Percentiles rank a stretch among this genome's conserved stretches.
These are phyloP conservation scores for Drosophila trichaetosa DNA, from an alignment of 2,888 invertebrate genomes.

Conservation along the genomic window DNA sequence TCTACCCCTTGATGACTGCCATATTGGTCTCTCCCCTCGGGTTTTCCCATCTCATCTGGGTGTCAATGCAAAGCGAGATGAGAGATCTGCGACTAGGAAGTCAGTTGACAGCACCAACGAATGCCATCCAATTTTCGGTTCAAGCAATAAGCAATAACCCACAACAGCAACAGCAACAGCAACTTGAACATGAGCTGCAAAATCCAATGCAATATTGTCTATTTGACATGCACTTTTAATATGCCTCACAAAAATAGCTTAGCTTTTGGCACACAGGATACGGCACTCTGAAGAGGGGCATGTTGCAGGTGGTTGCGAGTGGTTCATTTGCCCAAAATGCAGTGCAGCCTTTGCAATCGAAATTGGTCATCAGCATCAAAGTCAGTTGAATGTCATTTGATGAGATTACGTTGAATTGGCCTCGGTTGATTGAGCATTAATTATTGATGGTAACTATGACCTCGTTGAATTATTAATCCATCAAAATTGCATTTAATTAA, in stretches of 20 bases:
- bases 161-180: conserved; percentile 23
- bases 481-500: neutral
- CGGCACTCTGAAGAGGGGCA: conserved; percentile 5
- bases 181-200: conserved; percentile 2
- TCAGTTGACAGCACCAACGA: conserved; percentile 51
- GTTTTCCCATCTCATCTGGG: conserved; percentile 5
- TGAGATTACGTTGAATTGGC: neutral
- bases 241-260: conserved; percentile 51
- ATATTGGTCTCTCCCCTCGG: no score
- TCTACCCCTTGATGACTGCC: conserved; percentile 6
- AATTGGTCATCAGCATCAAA: conserved; percentile 34
- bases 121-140: conserved; percentile 62
- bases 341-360: conserved; percentile 20
- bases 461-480: neutral
- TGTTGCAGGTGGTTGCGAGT: neutral
- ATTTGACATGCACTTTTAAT: conserved; percentile 79
- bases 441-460: neutral
- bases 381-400: conserved; percentile 20
- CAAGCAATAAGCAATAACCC: conserved; percentile 48
- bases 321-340: conserved; percentile 11
- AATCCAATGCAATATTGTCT: conserved; percentile 65
- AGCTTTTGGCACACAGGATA: conserved; percentile 5
- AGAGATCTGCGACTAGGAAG: conserved; percentile 43
- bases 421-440: neutral
- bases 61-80: conserved; percentile 62